Base-by-base conservation (phyloP, 2,113 vertebrate species). In the Sylvietta virens region DNA sequence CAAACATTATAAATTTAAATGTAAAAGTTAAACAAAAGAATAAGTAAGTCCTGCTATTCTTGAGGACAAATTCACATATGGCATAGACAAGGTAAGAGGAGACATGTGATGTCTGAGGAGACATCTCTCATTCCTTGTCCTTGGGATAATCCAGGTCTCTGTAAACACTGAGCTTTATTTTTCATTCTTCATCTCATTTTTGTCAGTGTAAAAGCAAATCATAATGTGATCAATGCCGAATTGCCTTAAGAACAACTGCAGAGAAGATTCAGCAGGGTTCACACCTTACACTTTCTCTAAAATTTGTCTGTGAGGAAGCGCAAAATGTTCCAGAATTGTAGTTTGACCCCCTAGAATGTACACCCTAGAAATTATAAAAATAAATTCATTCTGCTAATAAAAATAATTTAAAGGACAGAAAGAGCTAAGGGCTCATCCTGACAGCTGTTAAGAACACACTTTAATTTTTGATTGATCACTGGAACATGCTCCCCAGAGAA, bases 141-240 rank as follows among this genome's bases (percentile, higher is more conserved):
- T 73, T 80, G 27, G 8, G 42, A 31, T 54, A 26, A 71, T 90
- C 23, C 51, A 88, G 56, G 22, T 77, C 28, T 70, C 31, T 42
- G 28, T 61, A 80, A 93, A 80, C 45, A 77, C 8, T 30, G n/a
- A 88, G 39, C 27, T 95, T 88, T 93, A 72, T 80, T 94, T 94
- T 93, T 90, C 44, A 31, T 67, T 80, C 54, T 88, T 78, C 42
- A 33, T 65, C 48, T 86, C 39, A 37, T 70, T 93, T 92, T 78
- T 78, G 44, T 81, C 22, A 70, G 47, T 56, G 42, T 66, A 73
- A 86, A 92, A 81, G 39, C n/a, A 92, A 94, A 91, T 28, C 9
- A 19, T 19, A 62, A 39, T 28, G 45, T 73, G 51, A 73, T 88
- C 64, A 70, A 35, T 74, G 86, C 39, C 0, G 0, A 74, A 86